Conservation (phyloP, 2,113 vertebrate species). For the Tyrannus savana region DNA sequence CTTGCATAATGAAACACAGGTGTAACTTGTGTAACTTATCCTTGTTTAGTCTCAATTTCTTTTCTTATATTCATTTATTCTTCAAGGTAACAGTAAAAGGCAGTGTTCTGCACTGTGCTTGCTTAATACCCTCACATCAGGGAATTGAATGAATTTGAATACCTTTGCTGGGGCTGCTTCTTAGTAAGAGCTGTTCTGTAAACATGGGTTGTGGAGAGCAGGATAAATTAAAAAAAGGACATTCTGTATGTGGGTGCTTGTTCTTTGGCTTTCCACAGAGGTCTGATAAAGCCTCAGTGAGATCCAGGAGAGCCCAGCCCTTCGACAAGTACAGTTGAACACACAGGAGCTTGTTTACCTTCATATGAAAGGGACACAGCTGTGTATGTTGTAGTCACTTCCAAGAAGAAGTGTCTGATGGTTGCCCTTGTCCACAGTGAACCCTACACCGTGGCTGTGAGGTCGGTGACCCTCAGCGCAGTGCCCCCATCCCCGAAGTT, state of each 20-base stretch:
- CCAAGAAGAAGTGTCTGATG: background rate
- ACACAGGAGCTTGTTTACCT: background rate
- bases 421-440: conserved; percentile 58
- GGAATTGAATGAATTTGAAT: background rate
- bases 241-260: background rate
- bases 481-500: conserved; percentile 55
- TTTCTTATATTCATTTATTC: background rate
- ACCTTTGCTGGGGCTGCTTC: background rate
- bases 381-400: background rate
- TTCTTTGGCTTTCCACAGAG: background rate
- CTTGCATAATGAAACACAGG: background rate
- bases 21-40: background rate
- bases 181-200: background rate
- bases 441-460: conserved; percentile 70
- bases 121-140: background rate
- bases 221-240: background rate
- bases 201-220: background rate
- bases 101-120: background rate
- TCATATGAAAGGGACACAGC: background rate
- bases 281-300: background rate
- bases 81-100: background rate
- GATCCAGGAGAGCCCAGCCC: background rate
- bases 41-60: background rate
- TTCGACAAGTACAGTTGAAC: background rate
- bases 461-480: conserved; percentile 61